Evolutionary conservation across 2,113 vertebrate species (phyloP).

Genomic region (Neotragus pygmaeus): DNA sequence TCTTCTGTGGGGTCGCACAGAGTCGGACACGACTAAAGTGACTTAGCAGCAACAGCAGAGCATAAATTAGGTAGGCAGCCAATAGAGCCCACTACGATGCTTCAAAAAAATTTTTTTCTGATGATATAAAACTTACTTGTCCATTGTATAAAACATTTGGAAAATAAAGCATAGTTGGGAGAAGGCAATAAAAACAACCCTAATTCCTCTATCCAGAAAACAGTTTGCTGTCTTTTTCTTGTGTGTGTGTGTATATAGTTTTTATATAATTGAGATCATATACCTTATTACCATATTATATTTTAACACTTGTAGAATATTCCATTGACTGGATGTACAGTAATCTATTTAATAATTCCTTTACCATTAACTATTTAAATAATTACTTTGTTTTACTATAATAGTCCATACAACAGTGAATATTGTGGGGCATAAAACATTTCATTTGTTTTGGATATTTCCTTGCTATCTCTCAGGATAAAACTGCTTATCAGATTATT

Average conservation of each 20-base stretch:
- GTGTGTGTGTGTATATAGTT: background rate
- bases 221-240: background rate
- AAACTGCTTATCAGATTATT: constrained; percentile 22
- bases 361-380: background rate
- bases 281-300: background rate
- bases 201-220: background rate
- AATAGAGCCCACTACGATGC: background rate
- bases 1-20: too few relatives aligned
- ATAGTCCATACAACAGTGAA: background rate
- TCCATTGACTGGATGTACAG: background rate
- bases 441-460: constrained; percentile 34
- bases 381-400: background rate
- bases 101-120: background rate
- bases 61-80: background rate
- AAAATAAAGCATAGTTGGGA: constrained; percentile 5
- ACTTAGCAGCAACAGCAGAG: background rate
- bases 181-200: background rate
- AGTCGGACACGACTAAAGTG: too few relatives aligned
- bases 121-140: background rate
- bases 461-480: background rate
- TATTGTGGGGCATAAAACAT: background rate
- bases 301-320: background rate
- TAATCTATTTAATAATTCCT: background rate
- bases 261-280: background rate
- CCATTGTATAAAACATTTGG: background rate